phyloP scores from a whole-genome alignment of 2,888 invertebrate species.

The Synanthedon vespiformis region DNA sequence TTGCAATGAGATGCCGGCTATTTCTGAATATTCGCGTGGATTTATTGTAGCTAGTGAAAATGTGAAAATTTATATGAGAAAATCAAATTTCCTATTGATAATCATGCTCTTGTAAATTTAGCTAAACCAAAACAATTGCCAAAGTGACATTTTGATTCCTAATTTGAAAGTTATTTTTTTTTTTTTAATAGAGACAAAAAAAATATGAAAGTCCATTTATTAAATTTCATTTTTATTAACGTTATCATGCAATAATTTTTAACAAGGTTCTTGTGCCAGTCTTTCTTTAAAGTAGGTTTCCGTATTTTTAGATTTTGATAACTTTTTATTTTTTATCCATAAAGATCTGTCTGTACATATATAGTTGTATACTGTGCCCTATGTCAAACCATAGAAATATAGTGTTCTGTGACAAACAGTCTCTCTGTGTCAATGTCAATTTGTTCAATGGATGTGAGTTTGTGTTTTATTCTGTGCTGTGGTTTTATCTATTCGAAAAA shows the following conservation, averaged over 20 bases:
- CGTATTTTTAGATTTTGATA: too few relatives aligned
- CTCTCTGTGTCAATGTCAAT: neutral
- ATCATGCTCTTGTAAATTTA: slow-evolving; percentile 68
- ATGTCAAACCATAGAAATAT: too few relatives aligned
- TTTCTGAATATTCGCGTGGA: slow-evolving; percentile 11
- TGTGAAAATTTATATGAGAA: slow-evolving; percentile 18
- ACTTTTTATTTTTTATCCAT: too few relatives aligned
- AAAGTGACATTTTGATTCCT: slow-evolving; percentile 31
- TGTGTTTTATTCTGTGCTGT: neutral
- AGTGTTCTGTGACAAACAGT: too few relatives aligned
- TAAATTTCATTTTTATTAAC: neutral
- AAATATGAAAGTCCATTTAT: neutral
- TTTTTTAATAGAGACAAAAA: neutral
- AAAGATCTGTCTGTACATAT: too few relatives aligned
- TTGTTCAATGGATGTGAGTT: neutral
- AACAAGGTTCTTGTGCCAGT: too few relatives aligned
- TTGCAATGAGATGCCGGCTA: slow-evolving; percentile 29
- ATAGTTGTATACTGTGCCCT: too few relatives aligned
- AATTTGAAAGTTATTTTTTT: slow-evolving; percentile 16
- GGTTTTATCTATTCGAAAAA: neutral
- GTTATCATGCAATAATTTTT: neutral
- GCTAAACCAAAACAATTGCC: slow-evolving; percentile 56
- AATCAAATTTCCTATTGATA: slow-evolving; percentile 50
- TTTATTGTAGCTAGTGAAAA: slow-evolving; percentile 13
- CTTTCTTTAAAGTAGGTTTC: too few relatives aligned